Conservation (phyloP, 1,140 invertebrate genomes). For the Pararge aegeria region DNA sequence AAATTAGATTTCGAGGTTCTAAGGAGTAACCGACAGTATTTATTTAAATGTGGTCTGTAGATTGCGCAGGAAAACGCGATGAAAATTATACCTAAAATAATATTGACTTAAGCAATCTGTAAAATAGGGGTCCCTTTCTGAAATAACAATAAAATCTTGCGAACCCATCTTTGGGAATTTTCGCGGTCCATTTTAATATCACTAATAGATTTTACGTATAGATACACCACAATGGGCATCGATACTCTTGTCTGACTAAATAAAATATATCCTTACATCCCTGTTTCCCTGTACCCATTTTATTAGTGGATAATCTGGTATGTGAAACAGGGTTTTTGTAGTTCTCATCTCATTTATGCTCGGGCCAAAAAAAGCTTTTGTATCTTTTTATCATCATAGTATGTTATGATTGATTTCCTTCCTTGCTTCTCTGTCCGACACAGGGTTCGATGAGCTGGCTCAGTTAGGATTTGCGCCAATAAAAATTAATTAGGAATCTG, state of each 20-base stretch:
- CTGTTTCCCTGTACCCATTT: slow-evolving; percentile 3
- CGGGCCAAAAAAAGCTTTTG: not conserved
- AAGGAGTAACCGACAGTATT: slow-evolving; percentile 23
- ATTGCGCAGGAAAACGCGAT: slow-evolving; percentile 33
- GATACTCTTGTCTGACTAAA: slow-evolving; percentile 54
- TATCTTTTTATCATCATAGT: too few relatives aligned
- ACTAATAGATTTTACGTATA: slow-evolving; percentile 70
- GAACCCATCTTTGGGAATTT: slow-evolving; percentile 49
- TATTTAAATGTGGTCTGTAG: slow-evolving; percentile 31
- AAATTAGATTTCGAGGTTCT: slow-evolving; percentile 13
- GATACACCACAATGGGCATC: slow-evolving; percentile 53
- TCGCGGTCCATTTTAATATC: slow-evolving; percentile 65
- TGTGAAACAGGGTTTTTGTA: not conserved
- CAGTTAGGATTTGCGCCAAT: too few relatives aligned
- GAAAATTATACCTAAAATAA: slow-evolving; percentile 45
- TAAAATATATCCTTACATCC: slow-evolving; percentile 36
- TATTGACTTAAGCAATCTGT: slow-evolving; percentile 51
- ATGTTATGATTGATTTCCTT: too few relatives aligned
- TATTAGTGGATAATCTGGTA: slow-evolving; percentile 3
- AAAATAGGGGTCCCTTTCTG: slow-evolving; percentile 41
- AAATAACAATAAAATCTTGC: slow-evolving; percentile 50
- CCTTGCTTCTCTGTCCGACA: too few relatives aligned
- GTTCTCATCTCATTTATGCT: not conserved
- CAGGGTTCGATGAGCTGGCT: too few relatives aligned
- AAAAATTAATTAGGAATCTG: too few relatives aligned